These are phyloP conservation scores for Stegana nigrithorax DNA, from an alignment of 2,888 invertebrate species.

Conservation along the genomic window DNA sequence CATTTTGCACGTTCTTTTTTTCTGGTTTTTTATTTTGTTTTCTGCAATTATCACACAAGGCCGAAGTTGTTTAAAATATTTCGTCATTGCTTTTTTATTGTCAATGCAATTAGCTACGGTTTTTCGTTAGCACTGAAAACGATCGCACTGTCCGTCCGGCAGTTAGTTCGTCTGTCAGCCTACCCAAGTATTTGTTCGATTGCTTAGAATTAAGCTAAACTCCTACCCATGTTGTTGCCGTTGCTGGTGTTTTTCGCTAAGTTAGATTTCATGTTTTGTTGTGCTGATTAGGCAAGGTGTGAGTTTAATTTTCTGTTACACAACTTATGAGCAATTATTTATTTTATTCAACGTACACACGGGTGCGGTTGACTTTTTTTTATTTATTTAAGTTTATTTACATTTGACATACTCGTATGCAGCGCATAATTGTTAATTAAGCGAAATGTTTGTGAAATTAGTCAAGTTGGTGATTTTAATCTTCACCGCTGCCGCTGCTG, in stretches of 20 bases:
- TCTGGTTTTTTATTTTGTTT: constrained; percentile 14
- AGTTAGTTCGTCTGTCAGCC: no score
- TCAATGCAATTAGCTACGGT: constrained; percentile 4
- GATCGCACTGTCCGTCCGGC: no score
- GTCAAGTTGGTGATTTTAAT: neutral
- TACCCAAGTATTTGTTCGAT: neutral
- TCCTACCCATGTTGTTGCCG: no score
- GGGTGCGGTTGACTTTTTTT: constrained; percentile 11
- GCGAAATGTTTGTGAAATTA: constrained; percentile 6
- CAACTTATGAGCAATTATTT: neutral
- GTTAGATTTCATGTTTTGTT: neutral
- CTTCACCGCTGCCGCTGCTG: neutral
- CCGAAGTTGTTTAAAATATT: constrained; percentile 23
- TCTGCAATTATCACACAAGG: constrained; percentile 41
- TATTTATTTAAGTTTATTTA: no score
- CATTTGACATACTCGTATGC: no score
- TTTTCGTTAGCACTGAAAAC: neutral
- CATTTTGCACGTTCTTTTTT: constrained; percentile 39
- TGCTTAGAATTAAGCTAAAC: neutral
- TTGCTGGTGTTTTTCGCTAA: neutral
- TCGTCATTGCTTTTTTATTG: neutral
- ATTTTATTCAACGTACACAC: no score
- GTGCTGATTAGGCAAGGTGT: constrained; percentile 6
- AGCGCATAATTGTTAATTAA: constrained; percentile 7
- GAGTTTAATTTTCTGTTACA: constrained; percentile 2